Percentiles rank a stretch among this genome's conserved stretches.
Evolutionary conservation across 2,113 vertebrate genomes (phyloP).

Genomic region (Camelus bactrianus): DNA sequence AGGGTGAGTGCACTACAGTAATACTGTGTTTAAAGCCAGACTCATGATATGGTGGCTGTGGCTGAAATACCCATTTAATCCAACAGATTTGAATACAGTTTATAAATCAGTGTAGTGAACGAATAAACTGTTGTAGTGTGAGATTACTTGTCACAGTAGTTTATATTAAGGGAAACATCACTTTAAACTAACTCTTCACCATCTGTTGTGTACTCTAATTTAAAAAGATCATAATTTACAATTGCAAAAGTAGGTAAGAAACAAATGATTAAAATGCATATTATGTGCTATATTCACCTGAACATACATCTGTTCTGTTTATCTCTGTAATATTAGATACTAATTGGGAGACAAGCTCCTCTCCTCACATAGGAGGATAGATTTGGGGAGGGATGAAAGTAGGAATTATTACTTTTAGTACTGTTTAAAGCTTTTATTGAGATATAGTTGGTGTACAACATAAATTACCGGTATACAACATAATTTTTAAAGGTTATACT

Average conservation of each 20-base stretch:
- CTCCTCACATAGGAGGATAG: neutral
- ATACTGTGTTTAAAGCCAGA: neutral
- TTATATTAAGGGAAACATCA: too few species aligned
- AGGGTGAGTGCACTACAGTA: too few species aligned
- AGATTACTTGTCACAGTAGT: too few species aligned
- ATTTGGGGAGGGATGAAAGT: neutral
- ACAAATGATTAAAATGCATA: slow-evolving; percentile 55
- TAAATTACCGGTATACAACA: neutral
- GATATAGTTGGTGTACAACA: neutral
- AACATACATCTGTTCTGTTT: slow-evolving; percentile 60
- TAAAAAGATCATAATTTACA: slow-evolving; percentile 45
- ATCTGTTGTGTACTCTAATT: too few species aligned
- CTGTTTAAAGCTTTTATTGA: neutral
- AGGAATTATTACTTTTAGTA: neutral
- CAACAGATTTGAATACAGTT: too few species aligned
- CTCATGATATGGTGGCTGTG: neutral
- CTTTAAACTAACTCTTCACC: too few species aligned
- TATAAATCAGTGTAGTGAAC: too few species aligned
- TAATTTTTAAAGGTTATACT: neutral
- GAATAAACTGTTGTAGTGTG: too few species aligned
- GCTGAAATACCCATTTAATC: neutral
- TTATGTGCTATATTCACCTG: slow-evolving; percentile 9
- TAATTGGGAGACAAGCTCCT: slow-evolving; percentile 21
- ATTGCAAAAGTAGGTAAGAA: slow-evolving; percentile 60
- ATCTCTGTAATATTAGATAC: slow-evolving; percentile 41